Conservation (phyloP, 2,113 vertebrate genomes). For the Henicopernis longicauda region DNA sequence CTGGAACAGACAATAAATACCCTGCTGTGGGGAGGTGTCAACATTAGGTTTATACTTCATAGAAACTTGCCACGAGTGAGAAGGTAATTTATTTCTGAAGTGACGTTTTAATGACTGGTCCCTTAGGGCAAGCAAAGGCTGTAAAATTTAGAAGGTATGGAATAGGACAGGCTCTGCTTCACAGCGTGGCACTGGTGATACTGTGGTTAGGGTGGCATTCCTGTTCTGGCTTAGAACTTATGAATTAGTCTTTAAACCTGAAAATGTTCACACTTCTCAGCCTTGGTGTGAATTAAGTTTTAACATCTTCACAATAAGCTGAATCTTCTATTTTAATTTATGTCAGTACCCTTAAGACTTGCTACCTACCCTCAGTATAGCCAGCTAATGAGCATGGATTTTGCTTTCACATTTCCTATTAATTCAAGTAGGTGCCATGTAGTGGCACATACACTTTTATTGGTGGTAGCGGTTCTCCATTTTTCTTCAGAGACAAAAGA, state of each 20-base stretch:
- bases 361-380: not conserved
- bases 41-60: conserved; percentile 45
- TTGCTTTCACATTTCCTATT: not conserved
- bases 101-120: conserved; percentile 68
- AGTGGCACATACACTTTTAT: not conserved
- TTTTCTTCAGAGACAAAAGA: not conserved
- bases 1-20: conserved; percentile 37
- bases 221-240: not conserved
- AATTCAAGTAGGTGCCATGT: not conserved
- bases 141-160: conserved; percentile 59
- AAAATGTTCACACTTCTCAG: not conserved
- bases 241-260: not conserved
- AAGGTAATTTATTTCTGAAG: conserved; percentile 67
- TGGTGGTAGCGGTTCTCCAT: not conserved
- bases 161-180: conserved; percentile 54
- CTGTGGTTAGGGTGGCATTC: not conserved
- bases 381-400: not conserved
- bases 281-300: not conserved
- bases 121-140: conserved; percentile 35
- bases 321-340: not conserved
- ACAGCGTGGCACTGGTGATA: not conserved
- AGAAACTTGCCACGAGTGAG: conserved; percentile 19
- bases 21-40: conserved; percentile 29
- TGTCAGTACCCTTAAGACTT: not conserved
- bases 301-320: not conserved